phyloP scores from a whole-genome alignment of 2,888 invertebrate genomes.

The Polyploca ridens region DNA sequence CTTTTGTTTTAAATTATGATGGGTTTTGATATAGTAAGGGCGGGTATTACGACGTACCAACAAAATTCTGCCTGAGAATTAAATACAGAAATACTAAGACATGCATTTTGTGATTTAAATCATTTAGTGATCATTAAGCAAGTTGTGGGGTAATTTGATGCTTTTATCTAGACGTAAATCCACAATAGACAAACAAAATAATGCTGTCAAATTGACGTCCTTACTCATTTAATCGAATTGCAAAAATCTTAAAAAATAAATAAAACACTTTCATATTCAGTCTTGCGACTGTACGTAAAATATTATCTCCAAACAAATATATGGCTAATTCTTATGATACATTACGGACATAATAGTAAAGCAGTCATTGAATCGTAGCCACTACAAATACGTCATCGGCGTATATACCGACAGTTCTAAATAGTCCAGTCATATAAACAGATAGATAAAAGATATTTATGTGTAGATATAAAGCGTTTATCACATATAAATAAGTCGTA shows the following conservation, averaged over 20 bases:
- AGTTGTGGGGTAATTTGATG: no score
- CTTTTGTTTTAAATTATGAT: background rate
- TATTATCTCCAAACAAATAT: background rate
- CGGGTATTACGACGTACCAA: no score
- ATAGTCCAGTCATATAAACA: constrained; percentile 12
- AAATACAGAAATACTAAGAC: no score
- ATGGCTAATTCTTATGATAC: background rate
- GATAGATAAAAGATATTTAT: constrained; percentile 14
- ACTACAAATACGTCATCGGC: background rate
- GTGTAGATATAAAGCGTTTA: constrained; percentile 11
- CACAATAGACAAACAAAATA: no score
- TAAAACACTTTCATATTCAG: background rate
- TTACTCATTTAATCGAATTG: no score
- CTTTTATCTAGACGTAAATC: no score
- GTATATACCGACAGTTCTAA: background rate
- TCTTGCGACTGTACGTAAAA: background rate
- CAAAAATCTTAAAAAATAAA: background rate
- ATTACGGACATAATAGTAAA: background rate
- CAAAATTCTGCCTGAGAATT: no score
- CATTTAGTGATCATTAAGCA: no score
- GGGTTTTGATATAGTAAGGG: no score
- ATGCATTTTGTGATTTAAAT: no score
- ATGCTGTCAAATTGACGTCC: no score
- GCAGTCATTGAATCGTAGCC: background rate
- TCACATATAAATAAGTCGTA: constrained; percentile 3